These are phyloP conservation scores for Taenaris catops DNA, from an alignment of 2,888 invertebrate genomes.

Conservation along the genomic window DNA sequence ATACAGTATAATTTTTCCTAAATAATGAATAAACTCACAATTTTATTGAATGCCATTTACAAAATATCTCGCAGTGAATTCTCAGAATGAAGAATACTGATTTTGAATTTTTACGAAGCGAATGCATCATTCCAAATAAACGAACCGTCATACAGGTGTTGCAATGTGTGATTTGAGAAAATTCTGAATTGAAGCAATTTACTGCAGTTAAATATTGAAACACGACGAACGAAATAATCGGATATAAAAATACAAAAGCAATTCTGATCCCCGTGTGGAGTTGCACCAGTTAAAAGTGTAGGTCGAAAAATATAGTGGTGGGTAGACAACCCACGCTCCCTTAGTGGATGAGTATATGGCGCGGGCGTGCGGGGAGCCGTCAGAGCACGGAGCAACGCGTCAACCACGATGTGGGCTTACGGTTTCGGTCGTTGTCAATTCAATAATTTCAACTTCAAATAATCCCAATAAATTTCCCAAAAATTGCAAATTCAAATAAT, in stretches of 20 bases:
- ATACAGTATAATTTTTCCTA: slow-evolving; percentile 62
- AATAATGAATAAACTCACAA: slow-evolving; percentile 45
- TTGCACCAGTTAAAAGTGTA: slow-evolving; percentile 57
- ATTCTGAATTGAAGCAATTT: no score
- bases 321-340: slow-evolving; percentile 33
- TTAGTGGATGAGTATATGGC: slow-evolving; percentile 26
- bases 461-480: no score
- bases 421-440: slow-evolving; percentile 87
- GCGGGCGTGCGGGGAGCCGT: slow-evolving; percentile 64
- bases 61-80: no score
- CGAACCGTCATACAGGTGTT: neutral
- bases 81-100: slow-evolving; percentile 67
- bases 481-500: no score
- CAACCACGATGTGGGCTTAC: slow-evolving; percentile 92
- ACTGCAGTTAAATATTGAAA: slow-evolving; percentile 24
- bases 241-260: slow-evolving; percentile 79
- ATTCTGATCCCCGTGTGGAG: slow-evolving; percentile 53
- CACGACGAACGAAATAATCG: slow-evolving; percentile 39
- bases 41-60: slow-evolving; percentile 48
- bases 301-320: slow-evolving; percentile 70
- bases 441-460: no score
- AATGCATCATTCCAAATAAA: slow-evolving; percentile 17
- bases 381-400: slow-evolving; percentile 93
- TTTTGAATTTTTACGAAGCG: slow-evolving; percentile 23
- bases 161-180: no score